phyloP scores from a whole-genome alignment of 2,113 vertebrate species.

The Sinocyclocheilus grahami region DNA sequence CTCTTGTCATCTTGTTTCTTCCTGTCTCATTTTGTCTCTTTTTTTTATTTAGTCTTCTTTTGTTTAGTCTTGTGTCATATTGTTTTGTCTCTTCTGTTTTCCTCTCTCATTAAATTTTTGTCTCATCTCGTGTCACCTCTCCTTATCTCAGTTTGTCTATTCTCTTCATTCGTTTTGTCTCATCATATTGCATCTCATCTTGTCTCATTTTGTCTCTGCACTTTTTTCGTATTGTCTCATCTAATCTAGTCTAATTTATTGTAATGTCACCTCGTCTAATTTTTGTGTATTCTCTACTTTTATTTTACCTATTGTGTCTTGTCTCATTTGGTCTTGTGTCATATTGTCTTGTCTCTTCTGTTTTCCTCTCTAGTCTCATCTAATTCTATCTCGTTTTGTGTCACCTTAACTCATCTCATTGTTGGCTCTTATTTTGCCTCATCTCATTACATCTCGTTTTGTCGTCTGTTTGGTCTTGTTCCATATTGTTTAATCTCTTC shows the following conservation, averaged over 20 bases:
- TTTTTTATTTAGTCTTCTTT: too few species aligned
- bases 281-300: neutral
- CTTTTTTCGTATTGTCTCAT: too few species aligned
- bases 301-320: neutral
- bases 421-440: neutral
- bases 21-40: neutral
- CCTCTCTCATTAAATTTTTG: too few species aligned
- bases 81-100: too few species aligned
- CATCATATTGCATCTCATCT: too few species aligned
- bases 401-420: neutral
- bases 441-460: neutral
- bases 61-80: too few species aligned
- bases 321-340: neutral
- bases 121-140: too few species aligned
- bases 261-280: neutral
- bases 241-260: neutral
- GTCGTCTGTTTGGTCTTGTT: neutral
- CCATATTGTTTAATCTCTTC: neutral
- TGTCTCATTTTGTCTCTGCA: too few species aligned
- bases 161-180: too few species aligned
- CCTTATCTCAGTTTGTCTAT: too few species aligned
- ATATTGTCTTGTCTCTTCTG: neutral
- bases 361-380: neutral
- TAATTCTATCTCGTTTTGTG: neutral
- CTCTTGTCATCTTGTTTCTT: too few species aligned